Base-by-base conservation (phyloP, 2,888 invertebrate genomes). In the Polymixis lichenea region DNA sequence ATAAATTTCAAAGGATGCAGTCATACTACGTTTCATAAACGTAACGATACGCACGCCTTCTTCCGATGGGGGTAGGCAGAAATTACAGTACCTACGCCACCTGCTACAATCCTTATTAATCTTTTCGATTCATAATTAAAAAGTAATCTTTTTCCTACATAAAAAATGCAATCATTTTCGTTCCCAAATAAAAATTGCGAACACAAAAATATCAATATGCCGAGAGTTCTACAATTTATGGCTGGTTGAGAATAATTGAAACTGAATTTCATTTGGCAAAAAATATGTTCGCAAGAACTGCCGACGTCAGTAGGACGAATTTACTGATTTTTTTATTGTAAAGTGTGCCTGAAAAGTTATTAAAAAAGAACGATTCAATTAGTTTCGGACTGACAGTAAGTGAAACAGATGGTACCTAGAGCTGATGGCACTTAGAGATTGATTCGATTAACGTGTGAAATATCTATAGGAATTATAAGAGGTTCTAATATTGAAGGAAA, bases 201-300 rank as follows among this genome's bases (percentile, higher is more conserved):
- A 65, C 64, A 68, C 71, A 65, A 72, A 87, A 75, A 77, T 73
- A 75, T 75, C 80, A 72, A 66, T 78, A 66, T 46, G 75, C 61
- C 32, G 60, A 49, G 72, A 62, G 75, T 66, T 72, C 72, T 64
- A 71, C 61, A 58, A 65, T 80, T 80, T 84, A 84, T 86, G 85
- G 87, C 68, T 79, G 72, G 72, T 58, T 80, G 85, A 76, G 64
- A 86, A 75, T 85, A 85, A 85, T 85, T 85, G 87, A 82, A 85
- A 87, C 82, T 85, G 87, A 87, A 85, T 76, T 85, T 87, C 86
- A 87, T 82, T 87, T 72, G 51, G 73, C 17, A 75, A 84, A 83
- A 84, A 85, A 85, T 74, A 81, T 85, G 73, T 85, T 77, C 65
- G 72, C 82, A 81, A 80, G 85, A 81, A 85, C 38, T 51, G 85